Evolutionary conservation across 2,888 invertebrate species (phyloP).

Genomic region (Mantis religiosa): DNA sequence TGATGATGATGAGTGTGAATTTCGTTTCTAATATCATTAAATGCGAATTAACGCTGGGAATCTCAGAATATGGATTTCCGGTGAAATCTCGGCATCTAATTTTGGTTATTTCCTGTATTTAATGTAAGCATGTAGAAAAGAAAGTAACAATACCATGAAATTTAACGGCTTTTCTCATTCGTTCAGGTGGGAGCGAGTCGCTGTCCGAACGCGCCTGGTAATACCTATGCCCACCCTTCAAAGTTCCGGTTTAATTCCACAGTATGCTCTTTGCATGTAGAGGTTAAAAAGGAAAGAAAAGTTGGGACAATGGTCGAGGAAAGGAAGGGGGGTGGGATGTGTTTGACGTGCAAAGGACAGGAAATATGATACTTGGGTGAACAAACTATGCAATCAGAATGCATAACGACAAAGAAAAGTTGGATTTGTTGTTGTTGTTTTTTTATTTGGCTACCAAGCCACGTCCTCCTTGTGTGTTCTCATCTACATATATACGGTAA

Average conservation of each 20-base stretch:
- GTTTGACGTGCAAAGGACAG: conserved; percentile 10
- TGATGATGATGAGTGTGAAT: too few species aligned
- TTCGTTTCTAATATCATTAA: too few species aligned
- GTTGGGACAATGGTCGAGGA: neutral
- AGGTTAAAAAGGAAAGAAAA: neutral
- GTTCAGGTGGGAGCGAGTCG: too few species aligned
- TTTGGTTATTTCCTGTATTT: too few species aligned
- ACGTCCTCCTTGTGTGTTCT: neutral
- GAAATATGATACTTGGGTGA: conserved; percentile 16
- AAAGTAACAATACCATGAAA: too few species aligned
- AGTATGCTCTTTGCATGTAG: neutral
- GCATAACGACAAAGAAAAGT: conserved; percentile 13
- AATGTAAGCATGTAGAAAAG: too few species aligned
- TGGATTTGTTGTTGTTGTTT: neutral
- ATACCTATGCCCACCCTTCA: neutral
- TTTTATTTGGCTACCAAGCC: neutral
- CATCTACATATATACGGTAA: neutral
- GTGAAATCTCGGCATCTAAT: too few species aligned
- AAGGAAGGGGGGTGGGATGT: neutral
- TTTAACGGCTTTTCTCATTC: too few species aligned
- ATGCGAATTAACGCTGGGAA: too few species aligned
- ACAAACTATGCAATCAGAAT: conserved; percentile 16
- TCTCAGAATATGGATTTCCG: too few species aligned
- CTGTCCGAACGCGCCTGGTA: too few species aligned
- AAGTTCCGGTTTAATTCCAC: neutral